Evolutionary conservation across 2,113 vertebrate genomes (phyloP).

Genomic region (Buteo buteo): DNA sequence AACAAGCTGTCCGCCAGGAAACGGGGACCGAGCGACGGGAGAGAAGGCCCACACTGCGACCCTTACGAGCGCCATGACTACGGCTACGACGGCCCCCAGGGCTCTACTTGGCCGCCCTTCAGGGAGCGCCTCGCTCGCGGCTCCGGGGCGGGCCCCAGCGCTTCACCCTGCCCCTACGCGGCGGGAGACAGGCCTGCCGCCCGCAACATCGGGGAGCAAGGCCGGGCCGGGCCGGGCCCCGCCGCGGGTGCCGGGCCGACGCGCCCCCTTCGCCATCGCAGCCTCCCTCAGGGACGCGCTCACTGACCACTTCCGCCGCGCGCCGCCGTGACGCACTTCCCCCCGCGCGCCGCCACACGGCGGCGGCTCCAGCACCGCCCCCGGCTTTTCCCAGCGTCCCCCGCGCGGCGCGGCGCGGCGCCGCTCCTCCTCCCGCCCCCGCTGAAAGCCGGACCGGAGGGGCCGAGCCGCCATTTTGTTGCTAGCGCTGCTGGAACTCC

Average conservation of each 20-base stretch:
- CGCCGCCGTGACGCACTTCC: too few relatives aligned
- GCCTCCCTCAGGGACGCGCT: too few relatives aligned
- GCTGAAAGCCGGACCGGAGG: too few relatives aligned
- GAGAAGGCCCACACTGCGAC: rapidly evolving
- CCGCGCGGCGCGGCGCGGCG: too few relatives aligned
- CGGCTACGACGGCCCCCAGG: rapidly evolving
- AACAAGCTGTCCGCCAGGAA: not conserved
- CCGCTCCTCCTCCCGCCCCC: too few relatives aligned
- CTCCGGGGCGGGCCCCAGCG: rapidly evolving
- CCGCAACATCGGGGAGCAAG: rapidly evolving
- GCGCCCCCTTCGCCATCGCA: too few relatives aligned
- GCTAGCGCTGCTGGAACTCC: too few relatives aligned
- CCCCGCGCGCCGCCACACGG: too few relatives aligned
- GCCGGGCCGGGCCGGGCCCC: rapidly evolving
- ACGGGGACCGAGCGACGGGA: rapidly evolving
- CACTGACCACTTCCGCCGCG: too few relatives aligned
- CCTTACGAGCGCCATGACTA: not conserved
- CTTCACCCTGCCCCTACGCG: rapidly evolving
- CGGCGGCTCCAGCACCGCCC: too few relatives aligned
- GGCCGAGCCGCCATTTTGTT: too few relatives aligned
- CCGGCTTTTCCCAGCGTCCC: too few relatives aligned
- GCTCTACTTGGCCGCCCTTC: rapidly evolving
- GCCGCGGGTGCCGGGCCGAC: rapidly evolving
- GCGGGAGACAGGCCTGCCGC: rapidly evolving
- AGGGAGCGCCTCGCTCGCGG: rapidly evolving